phyloP scores from a whole-genome alignment of 2,113 vertebrate species.

The Thymallus thymallus region DNA sequence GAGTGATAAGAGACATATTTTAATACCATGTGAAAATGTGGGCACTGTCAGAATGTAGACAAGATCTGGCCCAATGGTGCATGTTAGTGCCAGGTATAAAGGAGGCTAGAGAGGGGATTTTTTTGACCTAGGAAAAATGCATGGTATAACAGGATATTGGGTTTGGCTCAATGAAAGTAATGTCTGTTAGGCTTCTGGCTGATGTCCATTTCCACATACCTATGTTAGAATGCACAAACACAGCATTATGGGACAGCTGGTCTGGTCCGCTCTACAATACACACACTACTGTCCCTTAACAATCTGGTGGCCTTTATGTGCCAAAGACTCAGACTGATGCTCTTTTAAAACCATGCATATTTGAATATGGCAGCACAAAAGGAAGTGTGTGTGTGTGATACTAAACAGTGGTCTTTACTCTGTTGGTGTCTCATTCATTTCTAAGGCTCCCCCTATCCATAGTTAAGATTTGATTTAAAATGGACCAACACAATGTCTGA shows the following conservation, averaged over 20 bases:
- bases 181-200: constrained; percentile 26
- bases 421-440: constrained; percentile 61
- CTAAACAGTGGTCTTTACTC: constrained; percentile 66
- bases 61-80: too few species aligned
- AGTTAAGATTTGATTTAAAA: constrained; percentile 46
- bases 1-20: too few species aligned
- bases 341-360: constrained; percentile 63
- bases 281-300: constrained; percentile 39
- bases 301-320: constrained; percentile 45
- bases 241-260: constrained; percentile 37
- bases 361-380: constrained; percentile 65
- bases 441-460: constrained; percentile 43
- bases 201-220: constrained; percentile 34
- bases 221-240: constrained; percentile 28
- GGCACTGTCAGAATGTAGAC: too few species aligned
- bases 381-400: constrained; percentile 47
- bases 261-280: constrained; percentile 19
- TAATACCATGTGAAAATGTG: too few species aligned
- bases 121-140: too few species aligned
- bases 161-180: not conserved
- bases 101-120: not conserved
- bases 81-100: too few species aligned
- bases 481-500: constrained; percentile 80
- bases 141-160: too few species aligned
- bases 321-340: constrained; percentile 16